Conservation (phyloP, 2,113 vertebrate species). For the Stegostoma tigrinum region DNA sequence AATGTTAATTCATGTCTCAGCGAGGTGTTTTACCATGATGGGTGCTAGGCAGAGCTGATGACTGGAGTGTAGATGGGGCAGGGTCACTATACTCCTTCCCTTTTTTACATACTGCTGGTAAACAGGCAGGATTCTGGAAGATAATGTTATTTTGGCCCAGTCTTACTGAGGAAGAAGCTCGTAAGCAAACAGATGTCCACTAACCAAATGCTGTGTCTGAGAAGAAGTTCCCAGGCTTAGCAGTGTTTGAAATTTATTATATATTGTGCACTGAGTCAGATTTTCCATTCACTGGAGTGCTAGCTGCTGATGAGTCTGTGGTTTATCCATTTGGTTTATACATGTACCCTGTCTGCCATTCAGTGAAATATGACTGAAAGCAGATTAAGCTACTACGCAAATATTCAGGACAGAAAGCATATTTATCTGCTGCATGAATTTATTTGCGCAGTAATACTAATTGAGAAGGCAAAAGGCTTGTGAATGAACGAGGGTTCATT, state of each 20-base stretch:
- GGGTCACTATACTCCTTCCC: neutral
- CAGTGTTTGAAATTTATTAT: slow-evolving; percentile 18
- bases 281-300: slow-evolving; percentile 34
- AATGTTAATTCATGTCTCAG: neutral
- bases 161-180: neutral
- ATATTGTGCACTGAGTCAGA: slow-evolving; percentile 27
- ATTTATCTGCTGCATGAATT: slow-evolving; percentile 10
- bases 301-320: slow-evolving; percentile 17
- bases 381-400: slow-evolving; percentile 27
- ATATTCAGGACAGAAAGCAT: slow-evolving; percentile 30
- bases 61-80: neutral
- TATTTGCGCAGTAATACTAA: neutral
- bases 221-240: slow-evolving; percentile 23
- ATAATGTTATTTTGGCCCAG: neutral
- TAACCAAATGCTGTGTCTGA: slow-evolving; percentile 4
- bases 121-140: neutral
- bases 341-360: slow-evolving; percentile 17
- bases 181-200: slow-evolving; percentile 30
- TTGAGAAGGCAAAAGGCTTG: neutral
- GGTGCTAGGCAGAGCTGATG: neutral
- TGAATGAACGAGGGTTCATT: slow-evolving; percentile 12
- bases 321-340: slow-evolving; percentile 4
- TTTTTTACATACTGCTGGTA: slow-evolving; percentile 2
- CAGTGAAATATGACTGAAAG: slow-evolving; percentile 31
- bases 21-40: neutral